These are phyloP conservation scores for Mythimna loreyi DNA, from an alignment of 2,888 invertebrate species.

Conservation along the genomic window DNA sequence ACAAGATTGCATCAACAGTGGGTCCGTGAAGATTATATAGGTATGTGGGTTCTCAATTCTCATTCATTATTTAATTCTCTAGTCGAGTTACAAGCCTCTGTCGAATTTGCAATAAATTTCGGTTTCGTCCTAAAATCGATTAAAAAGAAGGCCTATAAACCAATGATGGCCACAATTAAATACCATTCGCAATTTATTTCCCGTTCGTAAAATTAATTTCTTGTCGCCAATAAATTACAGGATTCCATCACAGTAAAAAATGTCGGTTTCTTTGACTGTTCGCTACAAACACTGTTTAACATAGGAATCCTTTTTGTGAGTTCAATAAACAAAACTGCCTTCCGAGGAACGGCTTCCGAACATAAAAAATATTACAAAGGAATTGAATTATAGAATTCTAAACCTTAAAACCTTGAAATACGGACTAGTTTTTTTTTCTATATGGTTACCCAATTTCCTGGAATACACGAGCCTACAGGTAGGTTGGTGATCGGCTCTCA, in stretches of 20 bases:
- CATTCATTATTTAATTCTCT: neutral
- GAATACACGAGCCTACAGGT: slow-evolving; percentile 59
- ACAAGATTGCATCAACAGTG: neutral
- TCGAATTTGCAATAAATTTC: neutral
- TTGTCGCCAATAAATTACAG: slow-evolving; percentile 69
- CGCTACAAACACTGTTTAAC: slow-evolving; percentile 76
- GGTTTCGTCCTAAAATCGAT: slow-evolving; percentile 18
- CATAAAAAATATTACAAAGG: slow-evolving; percentile 71
- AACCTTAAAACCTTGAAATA: slow-evolving; percentile 47
- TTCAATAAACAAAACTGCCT: slow-evolving; percentile 78
- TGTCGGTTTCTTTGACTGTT: slow-evolving; percentile 76
- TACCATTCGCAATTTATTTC: slow-evolving; percentile 50
- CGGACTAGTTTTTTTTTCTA: slow-evolving; percentile 23
- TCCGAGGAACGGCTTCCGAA: slow-evolving; percentile 76
- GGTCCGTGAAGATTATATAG: neutral
- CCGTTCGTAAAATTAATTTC: slow-evolving; percentile 59
- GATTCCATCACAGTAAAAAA: slow-evolving; percentile 62
- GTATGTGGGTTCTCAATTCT: neutral
- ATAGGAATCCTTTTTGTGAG: slow-evolving; percentile 82
- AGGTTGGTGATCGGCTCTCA: slow-evolving; percentile 39
- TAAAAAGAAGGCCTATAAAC: slow-evolving; percentile 5
- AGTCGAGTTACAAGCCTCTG: neutral
- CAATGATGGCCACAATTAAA: slow-evolving; percentile 32
- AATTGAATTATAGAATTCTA: slow-evolving; percentile 29
- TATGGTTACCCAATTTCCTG: slow-evolving; percentile 56